These are phyloP conservation scores for Scrobipalpa costella DNA, from an alignment of 2,888 invertebrate genomes.

Conservation along the genomic window DNA sequence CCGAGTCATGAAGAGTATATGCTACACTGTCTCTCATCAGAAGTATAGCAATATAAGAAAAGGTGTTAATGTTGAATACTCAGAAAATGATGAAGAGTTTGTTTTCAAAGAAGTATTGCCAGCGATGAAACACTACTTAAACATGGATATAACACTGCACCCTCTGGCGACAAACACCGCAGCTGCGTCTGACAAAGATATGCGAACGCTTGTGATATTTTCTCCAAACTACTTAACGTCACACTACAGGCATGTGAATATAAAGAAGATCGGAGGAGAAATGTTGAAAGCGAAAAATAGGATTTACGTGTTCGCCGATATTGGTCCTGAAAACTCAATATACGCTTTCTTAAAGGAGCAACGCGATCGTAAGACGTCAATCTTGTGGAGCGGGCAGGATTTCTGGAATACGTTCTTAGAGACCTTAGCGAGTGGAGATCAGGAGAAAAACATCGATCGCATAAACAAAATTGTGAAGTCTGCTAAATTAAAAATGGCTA, in stretches of 20 bases:
- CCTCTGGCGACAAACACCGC: not conserved
- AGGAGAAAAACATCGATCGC: conserved; percentile 33
- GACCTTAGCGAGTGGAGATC: conserved; percentile 43
- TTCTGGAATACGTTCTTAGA: conserved; percentile 62
- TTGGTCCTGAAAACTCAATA: conserved; percentile 69
- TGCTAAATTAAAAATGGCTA: conserved; percentile 39
- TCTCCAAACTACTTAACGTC: conserved; percentile 69
- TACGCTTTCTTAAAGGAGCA: conserved; percentile 71
- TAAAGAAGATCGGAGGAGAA: conserved; percentile 69
- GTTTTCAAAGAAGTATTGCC: conserved; percentile 63
- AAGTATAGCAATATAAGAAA: conserved; percentile 34
- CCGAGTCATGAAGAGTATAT: not conserved
- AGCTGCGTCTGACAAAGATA: conserved; percentile 42
- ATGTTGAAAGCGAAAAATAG: conserved; percentile 66
- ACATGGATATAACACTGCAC: conserved; percentile 46
- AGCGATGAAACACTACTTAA: conserved; percentile 51
- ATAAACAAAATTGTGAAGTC: conserved; percentile 33
- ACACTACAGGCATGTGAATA: conserved; percentile 66
- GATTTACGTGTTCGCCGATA: conserved; percentile 66
- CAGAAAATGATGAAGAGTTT: conserved; percentile 63
- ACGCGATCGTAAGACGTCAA: conserved; percentile 56
- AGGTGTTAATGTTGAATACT: conserved; percentile 54
- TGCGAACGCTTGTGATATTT: conserved; percentile 58
- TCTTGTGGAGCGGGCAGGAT: conserved; percentile 66
- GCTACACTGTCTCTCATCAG: conserved; percentile 23